Conservation (phyloP, 2,113 vertebrate species). For the Alethe diademata region DNA sequence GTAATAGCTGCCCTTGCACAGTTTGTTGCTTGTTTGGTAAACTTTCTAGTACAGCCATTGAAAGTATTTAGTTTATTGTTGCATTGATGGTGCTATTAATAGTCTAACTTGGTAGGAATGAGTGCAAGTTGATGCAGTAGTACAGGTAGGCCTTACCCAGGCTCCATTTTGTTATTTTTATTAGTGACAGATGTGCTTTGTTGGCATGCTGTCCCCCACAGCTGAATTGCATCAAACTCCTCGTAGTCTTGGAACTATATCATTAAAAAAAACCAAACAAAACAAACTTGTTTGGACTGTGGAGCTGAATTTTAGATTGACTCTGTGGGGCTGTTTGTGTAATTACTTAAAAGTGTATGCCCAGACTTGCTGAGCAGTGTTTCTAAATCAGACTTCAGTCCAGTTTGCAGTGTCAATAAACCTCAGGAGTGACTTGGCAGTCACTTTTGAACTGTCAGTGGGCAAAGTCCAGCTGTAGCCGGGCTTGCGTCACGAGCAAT, state of each 20-base stretch:
- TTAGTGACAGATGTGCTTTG: constrained; percentile 48
- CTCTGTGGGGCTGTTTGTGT: neutral
- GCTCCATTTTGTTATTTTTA: constrained; percentile 50
- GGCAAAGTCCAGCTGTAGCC: neutral
- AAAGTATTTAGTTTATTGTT: constrained; percentile 10
- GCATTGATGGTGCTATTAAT: constrained; percentile 5
- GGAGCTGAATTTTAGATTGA: neutral
- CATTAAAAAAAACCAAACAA: neutral
- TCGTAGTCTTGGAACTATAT: neutral
- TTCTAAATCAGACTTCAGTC: neutral
- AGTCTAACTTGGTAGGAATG: neutral
- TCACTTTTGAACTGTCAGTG: neutral
- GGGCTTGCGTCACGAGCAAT: accelerated
- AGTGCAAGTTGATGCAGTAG: constrained; percentile 29
- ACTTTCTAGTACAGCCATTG: neutral
- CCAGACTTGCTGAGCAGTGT: constrained; percentile 1
- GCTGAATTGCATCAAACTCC: constrained; percentile 30
- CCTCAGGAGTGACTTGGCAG: neutral
- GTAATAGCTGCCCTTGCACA: neutral
- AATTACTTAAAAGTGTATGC: neutral
- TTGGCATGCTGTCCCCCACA: neutral
- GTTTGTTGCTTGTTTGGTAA: neutral
- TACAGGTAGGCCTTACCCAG: constrained; percentile 16
- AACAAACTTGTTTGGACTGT: neutral
- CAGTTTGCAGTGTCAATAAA: constrained; percentile 34